Evolutionary conservation across 2,113 vertebrate species (phyloP).

Genomic region (Zosterops pallidus): DNA sequence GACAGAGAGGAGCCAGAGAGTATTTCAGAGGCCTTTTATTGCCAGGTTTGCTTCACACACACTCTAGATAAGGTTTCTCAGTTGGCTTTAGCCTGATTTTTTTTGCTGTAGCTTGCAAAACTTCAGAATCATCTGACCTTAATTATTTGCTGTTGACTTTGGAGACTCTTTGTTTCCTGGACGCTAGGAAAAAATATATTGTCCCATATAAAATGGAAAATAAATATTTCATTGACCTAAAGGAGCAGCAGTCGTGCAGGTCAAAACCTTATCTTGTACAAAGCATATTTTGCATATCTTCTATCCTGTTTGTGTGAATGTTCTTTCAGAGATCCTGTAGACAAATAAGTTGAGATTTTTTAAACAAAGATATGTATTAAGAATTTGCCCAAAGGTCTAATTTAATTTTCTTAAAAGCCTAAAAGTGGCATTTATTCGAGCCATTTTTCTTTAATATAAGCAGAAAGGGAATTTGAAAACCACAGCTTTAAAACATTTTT

Average conservation of each 20-base stretch:
- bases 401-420: neutral
- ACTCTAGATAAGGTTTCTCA: conserved; percentile 13
- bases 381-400: neutral
- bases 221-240: neutral
- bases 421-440: neutral
- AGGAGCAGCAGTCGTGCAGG: neutral
- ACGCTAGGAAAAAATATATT: neutral
- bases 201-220: neutral
- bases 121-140: neutral
- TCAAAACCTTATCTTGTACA: neutral
- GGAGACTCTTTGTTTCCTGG: neutral
- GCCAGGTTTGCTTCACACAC: neutral
- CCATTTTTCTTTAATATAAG: neutral
- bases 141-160: neutral
- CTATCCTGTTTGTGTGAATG: neutral
- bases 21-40: neutral
- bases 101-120: conserved; percentile 1
- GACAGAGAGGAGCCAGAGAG: neutral
- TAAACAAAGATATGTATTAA: neutral
- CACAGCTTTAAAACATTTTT: neutral
- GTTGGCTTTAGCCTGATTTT: neutral
- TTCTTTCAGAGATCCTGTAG: neutral
- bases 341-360: neutral
- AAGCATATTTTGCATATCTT: neutral
- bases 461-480: neutral